These are phyloP conservation scores for Trichacis sp. DNA, from an alignment of 2,888 invertebrate species.

Conservation along the genomic window DNA sequence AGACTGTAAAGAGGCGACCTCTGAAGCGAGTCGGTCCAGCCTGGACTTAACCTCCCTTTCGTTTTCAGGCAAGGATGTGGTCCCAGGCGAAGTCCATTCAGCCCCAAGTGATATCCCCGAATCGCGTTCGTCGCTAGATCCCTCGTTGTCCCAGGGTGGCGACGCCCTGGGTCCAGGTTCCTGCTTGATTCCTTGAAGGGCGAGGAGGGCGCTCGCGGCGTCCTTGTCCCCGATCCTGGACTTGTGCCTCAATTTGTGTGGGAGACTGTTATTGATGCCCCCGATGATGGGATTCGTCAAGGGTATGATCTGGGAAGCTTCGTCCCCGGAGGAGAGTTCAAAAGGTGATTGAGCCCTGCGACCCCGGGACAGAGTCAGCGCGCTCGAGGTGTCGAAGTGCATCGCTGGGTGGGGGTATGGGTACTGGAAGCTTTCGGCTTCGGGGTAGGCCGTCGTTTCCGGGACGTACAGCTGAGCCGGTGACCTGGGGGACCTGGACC, in stretches of 20 bases:
- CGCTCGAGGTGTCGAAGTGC: constrained; percentile 74
- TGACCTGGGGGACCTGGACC: constrained; percentile 63
- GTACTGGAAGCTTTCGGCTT: constrained; percentile 69
- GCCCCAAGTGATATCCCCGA: constrained; percentile 88
- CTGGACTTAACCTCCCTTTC: constrained; percentile 86
- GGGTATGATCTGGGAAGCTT: constrained; percentile 71
- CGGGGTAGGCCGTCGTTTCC: constrained; percentile 63
- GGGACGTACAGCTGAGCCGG: constrained; percentile 64
- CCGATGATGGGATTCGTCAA: constrained; percentile 66
- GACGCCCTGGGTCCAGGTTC: constrained; percentile 85
- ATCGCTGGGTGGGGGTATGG: constrained; percentile 71
- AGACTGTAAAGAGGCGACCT: constrained; percentile 90
- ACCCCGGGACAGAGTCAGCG: constrained; percentile 78
- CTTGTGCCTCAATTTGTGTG: constrained; percentile 92
- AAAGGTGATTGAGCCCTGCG: constrained; percentile 79
- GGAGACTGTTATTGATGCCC: constrained; percentile 83
- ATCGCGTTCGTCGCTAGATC: constrained; percentile 90
- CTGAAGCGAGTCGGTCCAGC: constrained; percentile 87
- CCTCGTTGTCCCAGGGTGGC: constrained; percentile 89
- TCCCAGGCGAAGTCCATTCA: constrained; percentile 71
- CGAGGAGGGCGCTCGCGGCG: constrained; percentile 84
- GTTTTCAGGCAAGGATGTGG: constrained; percentile 71
- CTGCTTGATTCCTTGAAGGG: constrained; percentile 87
- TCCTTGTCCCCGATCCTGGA: constrained; percentile 91
- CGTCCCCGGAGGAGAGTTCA: constrained; percentile 82